Evolutionary conservation across 1,140 invertebrate genomes (phyloP), one percentile per base, ranked within the genome.

Genomic region (Trichonephila inaurata): DNA sequence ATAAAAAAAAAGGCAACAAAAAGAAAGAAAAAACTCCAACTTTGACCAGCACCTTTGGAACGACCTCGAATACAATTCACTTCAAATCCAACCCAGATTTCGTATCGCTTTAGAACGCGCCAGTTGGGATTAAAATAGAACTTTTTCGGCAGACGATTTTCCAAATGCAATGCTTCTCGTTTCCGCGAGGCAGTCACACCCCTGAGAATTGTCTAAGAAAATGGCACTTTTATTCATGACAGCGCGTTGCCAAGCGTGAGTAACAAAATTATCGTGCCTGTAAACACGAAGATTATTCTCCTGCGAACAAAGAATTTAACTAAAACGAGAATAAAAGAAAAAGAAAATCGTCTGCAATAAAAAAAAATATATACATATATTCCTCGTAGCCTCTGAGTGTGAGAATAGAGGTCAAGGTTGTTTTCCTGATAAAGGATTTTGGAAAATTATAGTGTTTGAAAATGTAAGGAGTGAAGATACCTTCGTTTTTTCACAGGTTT

Each of bases 31-130:
- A 4, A 14, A 2, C n/a, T 69, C n/a, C n/a, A 69, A 69, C 66
- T 24, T 12, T 69, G 66, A 69, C 66, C 66, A 14, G 51, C 51
- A 51, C 51, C 51, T 51, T 51, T 51, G 51, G 51, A 51, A 69
- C 66, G 66, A 69, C 66, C 66, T 69, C 66, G 7, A n/a, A 14
- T 24, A 69, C 10, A 24, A 69, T 24, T 69, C 66, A 69, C n/a
- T 69, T 69, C 66, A 69, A 51, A 69, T 69, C 66, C 66, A 69
- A 69, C 66, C 66, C 24, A 69, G 21, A 69, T 69, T 69, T 69
- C 66, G 12, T n/a, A 24, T 24, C 66, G 66, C 12, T 69, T 69
- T 24, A 10, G 21, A 51, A 51, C 51, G 51, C 51, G 51, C 51
- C 2, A 51, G 51, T 51, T 51, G 10, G 10, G 24, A 69, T 69